Conservation (phyloP, 2,888 invertebrate genomes). For the Amphipyra tragopoginis region DNA sequence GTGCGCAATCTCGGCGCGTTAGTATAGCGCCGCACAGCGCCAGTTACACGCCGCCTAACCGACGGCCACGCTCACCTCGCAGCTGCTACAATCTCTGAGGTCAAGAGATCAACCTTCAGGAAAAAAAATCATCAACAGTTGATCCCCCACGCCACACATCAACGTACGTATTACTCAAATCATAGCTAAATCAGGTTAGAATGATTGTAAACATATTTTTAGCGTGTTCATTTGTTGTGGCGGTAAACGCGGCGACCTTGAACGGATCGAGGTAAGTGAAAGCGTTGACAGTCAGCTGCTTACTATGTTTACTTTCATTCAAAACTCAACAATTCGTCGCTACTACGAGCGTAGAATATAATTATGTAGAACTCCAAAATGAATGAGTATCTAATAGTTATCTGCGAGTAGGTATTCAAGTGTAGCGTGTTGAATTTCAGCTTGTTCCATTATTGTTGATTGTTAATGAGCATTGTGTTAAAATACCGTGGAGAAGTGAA, state of each 20-base stretch:
- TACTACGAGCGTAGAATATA: neutral
- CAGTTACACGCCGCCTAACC: slow-evolving; percentile 12
- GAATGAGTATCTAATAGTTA: neutral
- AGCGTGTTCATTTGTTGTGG: slow-evolving; percentile 38
- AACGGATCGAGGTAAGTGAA: slow-evolving; percentile 59
- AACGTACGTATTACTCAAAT: slow-evolving; percentile 43
- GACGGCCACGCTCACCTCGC: neutral
- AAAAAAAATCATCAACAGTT: slow-evolving; percentile 27
- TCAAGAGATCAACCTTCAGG: slow-evolving; percentile 32
- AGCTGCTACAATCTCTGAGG: slow-evolving; percentile 29
- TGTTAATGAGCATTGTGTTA: neutral
- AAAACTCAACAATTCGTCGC: neutral
- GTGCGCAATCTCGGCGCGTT: slow-evolving; percentile 55
- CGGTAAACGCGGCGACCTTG: slow-evolving; percentile 67
- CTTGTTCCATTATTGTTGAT: slow-evolving; percentile 2
- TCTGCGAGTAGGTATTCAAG: too few relatives aligned
- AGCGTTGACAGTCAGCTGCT: slow-evolving; percentile 5
- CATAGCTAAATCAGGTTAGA: slow-evolving; percentile 24
- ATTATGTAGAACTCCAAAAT: neutral
- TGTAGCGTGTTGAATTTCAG: slow-evolving; percentile 2
- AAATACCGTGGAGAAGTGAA: neutral
- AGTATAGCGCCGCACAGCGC: slow-evolving; percentile 15
- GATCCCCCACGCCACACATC: slow-evolving; percentile 4
- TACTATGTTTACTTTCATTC: slow-evolving; percentile 12
- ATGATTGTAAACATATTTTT: slow-evolving; percentile 43